These are phyloP conservation scores for Camponotus fellah DNA, from an alignment of 2,888 invertebrate species.

Conservation along the genomic window DNA sequence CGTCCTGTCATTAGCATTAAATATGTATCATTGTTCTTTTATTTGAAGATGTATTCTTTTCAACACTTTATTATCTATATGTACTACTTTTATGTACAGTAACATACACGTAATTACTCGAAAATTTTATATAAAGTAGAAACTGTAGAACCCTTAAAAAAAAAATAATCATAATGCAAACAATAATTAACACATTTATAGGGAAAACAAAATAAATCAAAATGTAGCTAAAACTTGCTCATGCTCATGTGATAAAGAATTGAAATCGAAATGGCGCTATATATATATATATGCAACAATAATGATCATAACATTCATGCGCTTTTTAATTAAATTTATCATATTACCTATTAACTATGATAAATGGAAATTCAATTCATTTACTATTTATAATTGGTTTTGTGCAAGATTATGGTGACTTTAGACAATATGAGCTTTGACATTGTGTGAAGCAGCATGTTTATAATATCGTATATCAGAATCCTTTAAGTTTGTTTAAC, in stretches of 20 bases:
- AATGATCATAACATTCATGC: slow-evolving; percentile 64
- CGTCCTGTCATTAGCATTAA: slow-evolving; percentile 45
- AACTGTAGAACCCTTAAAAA: slow-evolving; percentile 31
- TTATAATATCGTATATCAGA: slow-evolving; percentile 9
- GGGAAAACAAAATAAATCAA: slow-evolving; percentile 70
- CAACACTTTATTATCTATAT: slow-evolving; percentile 51
- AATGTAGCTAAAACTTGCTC: slow-evolving; percentile 75
- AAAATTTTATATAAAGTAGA: slow-evolving; percentile 49
- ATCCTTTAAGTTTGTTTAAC: slow-evolving; percentile 60
- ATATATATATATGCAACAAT: slow-evolving; percentile 64
- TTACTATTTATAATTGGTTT: slow-evolving; percentile 45
- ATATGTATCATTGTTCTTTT: slow-evolving; percentile 39
- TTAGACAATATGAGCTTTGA: slow-evolving; percentile 6
- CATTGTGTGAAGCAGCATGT: slow-evolving; percentile 6
- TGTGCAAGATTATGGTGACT: slow-evolving; percentile 34
- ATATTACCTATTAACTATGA: slow-evolving; percentile 54
- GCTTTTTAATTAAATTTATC: slow-evolving; percentile 73
- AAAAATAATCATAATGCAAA: slow-evolving; percentile 61
- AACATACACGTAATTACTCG: slow-evolving; percentile 55
- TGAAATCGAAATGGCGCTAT: slow-evolving; percentile 72
- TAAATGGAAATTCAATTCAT: slow-evolving; percentile 58
- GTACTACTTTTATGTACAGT: slow-evolving; percentile 62
- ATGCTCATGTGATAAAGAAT: slow-evolving; percentile 80
- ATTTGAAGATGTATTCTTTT: slow-evolving; percentile 60
- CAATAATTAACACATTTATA: slow-evolving; percentile 63